These are phyloP conservation scores for Oceanodroma tethys DNA, from an alignment of 2,113 vertebrate species.

Conservation along the genomic window DNA sequence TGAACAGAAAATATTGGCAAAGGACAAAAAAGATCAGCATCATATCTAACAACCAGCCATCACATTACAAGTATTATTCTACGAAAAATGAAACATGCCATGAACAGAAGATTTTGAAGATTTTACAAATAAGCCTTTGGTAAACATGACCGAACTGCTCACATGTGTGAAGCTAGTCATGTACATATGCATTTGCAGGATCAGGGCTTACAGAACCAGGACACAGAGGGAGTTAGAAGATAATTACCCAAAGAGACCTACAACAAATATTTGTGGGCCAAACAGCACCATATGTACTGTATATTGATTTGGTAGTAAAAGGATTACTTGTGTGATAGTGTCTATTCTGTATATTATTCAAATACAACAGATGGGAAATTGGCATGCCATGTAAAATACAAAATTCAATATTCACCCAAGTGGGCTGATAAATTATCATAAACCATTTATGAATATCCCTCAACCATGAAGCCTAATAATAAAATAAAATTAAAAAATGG, in stretches of 20 bases:
- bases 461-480: conserved; percentile 65
- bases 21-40: background rate
- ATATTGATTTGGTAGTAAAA: conserved; percentile 68
- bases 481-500: conserved; percentile 61
- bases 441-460: conserved; percentile 73
- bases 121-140: background rate
- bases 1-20: background rate
- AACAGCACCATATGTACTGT: conserved; percentile 47
- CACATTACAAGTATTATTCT: background rate
- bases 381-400: conserved; percentile 64
- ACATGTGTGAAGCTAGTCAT: background rate
- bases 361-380: conserved; percentile 74
- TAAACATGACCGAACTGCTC: background rate
- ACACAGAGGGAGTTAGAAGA: conserved; percentile 22
- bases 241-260: conserved; percentile 48
- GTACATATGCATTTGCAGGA: background rate
- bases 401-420: conserved; percentile 72
- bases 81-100: background rate
- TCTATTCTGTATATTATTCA: conserved; percentile 69
- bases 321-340: conserved; percentile 56
- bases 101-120: background rate
- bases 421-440: conserved; percentile 71
- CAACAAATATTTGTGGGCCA: conserved; percentile 52
- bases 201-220: conserved; percentile 26
- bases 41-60: background rate